These are phyloP conservation scores for Deroptyus accipitrinus DNA, from an alignment of 2,113 vertebrate genomes.

Conservation along the genomic window DNA sequence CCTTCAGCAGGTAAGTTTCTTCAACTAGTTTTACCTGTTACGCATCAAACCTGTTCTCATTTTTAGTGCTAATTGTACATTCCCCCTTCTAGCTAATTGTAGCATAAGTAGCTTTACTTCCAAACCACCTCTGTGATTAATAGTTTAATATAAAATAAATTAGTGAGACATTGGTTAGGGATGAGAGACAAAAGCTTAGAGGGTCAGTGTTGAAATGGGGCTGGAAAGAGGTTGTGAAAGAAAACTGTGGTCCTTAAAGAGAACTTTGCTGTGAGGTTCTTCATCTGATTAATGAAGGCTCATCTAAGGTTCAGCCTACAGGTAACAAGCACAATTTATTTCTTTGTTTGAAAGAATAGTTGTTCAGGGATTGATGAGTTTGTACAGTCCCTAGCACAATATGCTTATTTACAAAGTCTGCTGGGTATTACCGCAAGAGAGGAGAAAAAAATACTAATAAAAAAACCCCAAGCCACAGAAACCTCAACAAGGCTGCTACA, in stretches of 20 bases:
- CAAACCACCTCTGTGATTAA: not conserved
- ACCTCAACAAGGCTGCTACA: not conserved
- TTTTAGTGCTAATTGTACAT: not conserved
- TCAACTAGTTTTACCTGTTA: not conserved
- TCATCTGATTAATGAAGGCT: not conserved
- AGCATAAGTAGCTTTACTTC: not conserved
- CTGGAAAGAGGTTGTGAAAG: not conserved
- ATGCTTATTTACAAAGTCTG: not conserved
- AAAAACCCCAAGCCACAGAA: not conserved
- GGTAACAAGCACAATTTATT: not conserved
- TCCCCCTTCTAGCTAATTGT: not conserved
- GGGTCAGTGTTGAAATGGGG: not conserved
- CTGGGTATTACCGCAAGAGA: not conserved
- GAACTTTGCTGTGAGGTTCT: not conserved
- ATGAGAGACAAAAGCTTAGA: not conserved
- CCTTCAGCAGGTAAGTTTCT: conserved; percentile 89
- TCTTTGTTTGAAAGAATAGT: not conserved
- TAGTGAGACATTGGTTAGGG: not conserved
- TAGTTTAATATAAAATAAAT: not conserved
- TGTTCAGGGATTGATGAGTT: not conserved
- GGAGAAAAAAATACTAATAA: fast-evolving
- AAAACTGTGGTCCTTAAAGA: not conserved
- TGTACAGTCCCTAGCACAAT: not conserved
- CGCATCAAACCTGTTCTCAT: not conserved
- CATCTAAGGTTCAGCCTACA: not conserved